Evolutionary conservation across 2,797 vertebrate genomes (phyloP).

Genomic region (Tolypeutes matacus): DNA sequence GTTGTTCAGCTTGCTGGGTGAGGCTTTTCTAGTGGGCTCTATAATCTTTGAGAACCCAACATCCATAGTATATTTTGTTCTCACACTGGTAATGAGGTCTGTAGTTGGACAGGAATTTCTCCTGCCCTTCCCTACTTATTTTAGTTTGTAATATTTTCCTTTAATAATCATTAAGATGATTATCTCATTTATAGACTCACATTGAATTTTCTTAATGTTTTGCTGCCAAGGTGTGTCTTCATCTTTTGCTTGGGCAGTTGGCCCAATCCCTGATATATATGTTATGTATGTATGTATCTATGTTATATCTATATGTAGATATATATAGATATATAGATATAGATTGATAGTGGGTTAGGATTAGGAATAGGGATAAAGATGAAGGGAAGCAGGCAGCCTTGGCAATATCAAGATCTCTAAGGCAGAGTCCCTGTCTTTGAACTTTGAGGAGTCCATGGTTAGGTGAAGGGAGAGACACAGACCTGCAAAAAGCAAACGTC

Average conservation of each 20-base stretch:
- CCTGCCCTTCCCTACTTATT: neutral
- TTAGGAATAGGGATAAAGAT: too few species aligned
- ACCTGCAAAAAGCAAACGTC: neutral
- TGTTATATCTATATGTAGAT: too few species aligned
- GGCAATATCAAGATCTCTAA: neutral
- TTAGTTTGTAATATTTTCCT: slow-evolving; percentile 22
- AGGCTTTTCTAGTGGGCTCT: neutral
- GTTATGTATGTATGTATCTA: too few species aligned
- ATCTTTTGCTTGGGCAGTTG: neutral
- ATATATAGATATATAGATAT: neutral
- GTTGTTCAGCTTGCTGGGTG: neutral
- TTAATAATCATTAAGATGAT: neutral
- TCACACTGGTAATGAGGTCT: neutral
- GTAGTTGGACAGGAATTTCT: neutral
- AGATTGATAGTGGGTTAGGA: too few species aligned
- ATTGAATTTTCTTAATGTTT: neutral
- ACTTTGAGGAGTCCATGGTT: neutral
- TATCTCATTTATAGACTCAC: neutral
- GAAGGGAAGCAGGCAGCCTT: neutral
- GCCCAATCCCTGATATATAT: neutral
- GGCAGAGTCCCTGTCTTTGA: neutral
- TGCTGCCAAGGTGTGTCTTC: neutral
- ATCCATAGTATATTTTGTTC: neutral
- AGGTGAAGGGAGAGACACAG: neutral
- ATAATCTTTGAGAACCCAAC: neutral